Evolutionary conservation across 92 coral and sea anemone species (phyloP), one percentile per base, ranked within the genome.

Genomic region (Umimayanthus chanpuru): DNA sequence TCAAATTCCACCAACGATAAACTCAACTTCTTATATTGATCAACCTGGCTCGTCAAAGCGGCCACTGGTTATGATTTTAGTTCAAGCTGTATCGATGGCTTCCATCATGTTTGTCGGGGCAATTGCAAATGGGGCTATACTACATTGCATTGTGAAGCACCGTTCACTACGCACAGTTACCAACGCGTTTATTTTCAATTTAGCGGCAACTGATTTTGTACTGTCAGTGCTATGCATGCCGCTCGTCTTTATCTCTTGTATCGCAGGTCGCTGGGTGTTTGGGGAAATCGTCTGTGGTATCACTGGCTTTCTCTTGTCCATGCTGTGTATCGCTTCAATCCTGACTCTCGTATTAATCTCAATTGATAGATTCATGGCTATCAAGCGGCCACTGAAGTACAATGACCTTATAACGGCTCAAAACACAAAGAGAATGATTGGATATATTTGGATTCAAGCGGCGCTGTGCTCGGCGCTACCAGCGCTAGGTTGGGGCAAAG

Each of bases 191-290:
- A 95, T 95, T 70, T 89, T 95, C 78, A 95, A 95, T 71, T 78
- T 95, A 49, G 98, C 98, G 29, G 92, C 93, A 21, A 95, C 96
- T 3, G 98, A 95, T 90, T 95, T 95, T 81, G 85, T 93, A 41
- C 76, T 95, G 16, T 93, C 93, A 2, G 91, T 93, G 9, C 73
- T 95, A 0, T 95, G 98, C 61, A 92, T 95, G 96, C 98, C 98
- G 1, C 93, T 95, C 38, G 98, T 90, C 16, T 72, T 95, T 11
- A 92, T 93, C 10, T 95, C 98, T 15, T 88, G 93, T 49, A 88
- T 95, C 29, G 73, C 93, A 12, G 90, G 92, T 14, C 85, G 85
- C 6, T 95, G 98, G 98, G 92, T 95, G 2, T 95, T 95, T 67
- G 98, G 98, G 14, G 82, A 83, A 30, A 65, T 88, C 4, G 80